Evolutionary conservation across 2,888 invertebrate species (phyloP), one percentile per base, ranked within the genome.

Genomic region (Drosophila atripex): DNA sequence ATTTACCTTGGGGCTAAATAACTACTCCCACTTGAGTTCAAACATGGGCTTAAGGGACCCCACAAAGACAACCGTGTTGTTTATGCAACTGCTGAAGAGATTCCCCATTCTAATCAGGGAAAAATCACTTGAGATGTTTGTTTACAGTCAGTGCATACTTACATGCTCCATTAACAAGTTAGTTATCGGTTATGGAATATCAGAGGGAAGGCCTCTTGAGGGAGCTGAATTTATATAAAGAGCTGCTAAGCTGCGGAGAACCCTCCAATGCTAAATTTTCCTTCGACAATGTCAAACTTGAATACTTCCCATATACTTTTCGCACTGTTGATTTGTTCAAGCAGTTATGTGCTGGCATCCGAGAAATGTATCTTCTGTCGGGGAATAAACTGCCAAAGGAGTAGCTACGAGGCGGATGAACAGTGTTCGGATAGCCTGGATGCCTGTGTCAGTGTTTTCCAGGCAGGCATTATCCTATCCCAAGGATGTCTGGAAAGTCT

Each of bases 391-490:
- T 89, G 90, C 28, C 83, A 83, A 47, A 72, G 84, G 9, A 77
- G 55, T 9, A 77, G 57, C 8, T 87, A 76, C 16, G 70, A 60
- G 47, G 70, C 61, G 5, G 71, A 72, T 4, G 84, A 76, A 49
- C 58, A 74, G 0, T 89, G 90, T 38, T 30, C 71, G 2, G 78
- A 88, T 61, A 68, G 73, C 18, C 43, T 89, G 52, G 89, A 89
- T 66, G 66, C 76, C 8, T 89, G 89, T 64, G 82, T 78, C 0
- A 89, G 82, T 50, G 76, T 90, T 3, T 89, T 88, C 18, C 54
- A 82, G 3, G 73, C 51, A 0, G 82, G 80, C 38, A 61, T 35
- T 16, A 35, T 89, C 14, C 50, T 65, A 51, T 85, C 80, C 2
- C 88, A 89, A 49, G 89, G 88, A 28, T 88, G 88, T 16, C 59